Evolutionary conservation across 2,113 vertebrate species (phyloP).

Genomic region (Lathamus discolor): DNA sequence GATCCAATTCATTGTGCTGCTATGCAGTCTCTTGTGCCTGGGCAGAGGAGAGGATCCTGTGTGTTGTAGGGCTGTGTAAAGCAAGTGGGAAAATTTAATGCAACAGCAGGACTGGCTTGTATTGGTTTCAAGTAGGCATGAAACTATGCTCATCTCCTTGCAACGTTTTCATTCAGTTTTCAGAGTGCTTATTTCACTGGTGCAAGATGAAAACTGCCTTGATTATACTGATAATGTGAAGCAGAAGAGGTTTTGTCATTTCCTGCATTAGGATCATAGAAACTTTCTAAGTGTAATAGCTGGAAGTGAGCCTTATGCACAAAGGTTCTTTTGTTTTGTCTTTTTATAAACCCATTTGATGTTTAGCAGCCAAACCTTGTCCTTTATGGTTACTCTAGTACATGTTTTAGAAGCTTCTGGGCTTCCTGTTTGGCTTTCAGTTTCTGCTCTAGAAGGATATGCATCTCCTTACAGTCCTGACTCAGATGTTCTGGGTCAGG

Average conservation of each 20-base stretch:
- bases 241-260: background rate
- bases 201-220: background rate
- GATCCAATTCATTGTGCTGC: background rate
- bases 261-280: background rate
- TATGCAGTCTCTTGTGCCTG: background rate
- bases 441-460: background rate
- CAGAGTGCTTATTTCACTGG: background rate
- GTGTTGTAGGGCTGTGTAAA: background rate
- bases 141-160: background rate
- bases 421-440: constrained; percentile 19
- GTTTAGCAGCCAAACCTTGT: constrained; percentile 13
- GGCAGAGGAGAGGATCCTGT: background rate
- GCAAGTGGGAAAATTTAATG: background rate
- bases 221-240: background rate
- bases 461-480: constrained; percentile 15
- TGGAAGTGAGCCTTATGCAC: constrained; percentile 3
- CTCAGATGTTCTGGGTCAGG: background rate
- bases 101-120: background rate
- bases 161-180: background rate
- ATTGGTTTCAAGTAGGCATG: background rate
- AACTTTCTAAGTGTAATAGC: background rate
- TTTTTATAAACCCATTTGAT: constrained; percentile 32
- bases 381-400: background rate
- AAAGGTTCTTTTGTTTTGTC: constrained; percentile 35
- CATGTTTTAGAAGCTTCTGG: background rate